Evolutionary conservation across 1,140 invertebrate species (phyloP), one percentile per base, ranked within the genome.

Genomic region (Drosophila punjabiensis): DNA sequence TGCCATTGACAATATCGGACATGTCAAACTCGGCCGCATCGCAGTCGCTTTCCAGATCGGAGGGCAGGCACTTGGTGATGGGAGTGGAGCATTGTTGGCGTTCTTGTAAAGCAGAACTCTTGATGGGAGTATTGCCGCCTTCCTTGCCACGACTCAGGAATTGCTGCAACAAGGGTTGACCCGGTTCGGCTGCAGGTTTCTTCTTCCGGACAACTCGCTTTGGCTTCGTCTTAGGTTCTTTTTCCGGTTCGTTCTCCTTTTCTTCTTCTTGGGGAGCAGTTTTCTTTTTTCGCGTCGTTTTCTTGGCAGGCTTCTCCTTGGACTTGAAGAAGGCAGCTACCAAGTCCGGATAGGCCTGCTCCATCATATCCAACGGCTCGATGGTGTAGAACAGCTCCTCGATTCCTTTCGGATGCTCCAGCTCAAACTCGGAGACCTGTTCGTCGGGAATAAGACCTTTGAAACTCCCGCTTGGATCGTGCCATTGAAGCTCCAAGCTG

Each of bases 401-500:
- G 18, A 93, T 63, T 64, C 95, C 94, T 67, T 94, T 94, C 39
- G 91, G 91, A 77, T 93, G 86, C 60, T 92, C 79, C 37, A 63
- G 14, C 11, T 65, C 77, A 61, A 81, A 91, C 33, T 81, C 73
- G 80, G 94, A 73, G 65, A 95, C 81, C 86, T 95, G 94, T 45
- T 95, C 81, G 91, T 95, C 93, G 1, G 95, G 94, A 58, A 95
- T 94, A 3, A 96, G 88, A 32, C 93, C 94, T 14, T 95, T 93
- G 66, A 96, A 94, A 47, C 94, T 92, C 2, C 93, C 91, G 30
- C 94, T 85, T 16, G 94, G 93, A 79, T 96, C 95, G 11, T 91
- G 79, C 96, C 96, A 97, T 14, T 95, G 88, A n/a, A 97, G 94
- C 93, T 97, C 96, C 77, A 95, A 95, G 89, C 96, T 95, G 2